Base-by-base conservation (phyloP, 2,888 invertebrate genomes). In the Mythimna ferrago region DNA sequence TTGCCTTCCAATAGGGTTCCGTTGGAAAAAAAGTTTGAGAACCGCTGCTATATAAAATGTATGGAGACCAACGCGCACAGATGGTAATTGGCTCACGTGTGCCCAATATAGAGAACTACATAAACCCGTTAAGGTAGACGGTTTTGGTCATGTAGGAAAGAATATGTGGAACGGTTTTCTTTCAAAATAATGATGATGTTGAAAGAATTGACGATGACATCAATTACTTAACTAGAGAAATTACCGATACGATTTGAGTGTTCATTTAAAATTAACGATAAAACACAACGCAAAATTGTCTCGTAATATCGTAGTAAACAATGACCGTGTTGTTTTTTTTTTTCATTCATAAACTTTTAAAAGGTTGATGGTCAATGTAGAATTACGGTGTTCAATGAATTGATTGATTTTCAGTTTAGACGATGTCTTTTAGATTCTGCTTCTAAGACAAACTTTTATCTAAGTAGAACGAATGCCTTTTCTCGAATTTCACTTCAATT, bases 341-440 rank as follows among this genome's bases (percentile, higher is more conserved):
- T 48, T 48, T 16, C 2, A 16, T 48, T 16, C 2, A 16, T 19
- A 6, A 19, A 16, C 2, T 48, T 48, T 48, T 48, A 19, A 0
- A 16, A 19, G 16, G 48, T 48, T 6, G n/a, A n/a, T n/a, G 48
- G 2, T 48, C 16, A 48, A 14, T 5, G 3, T 26, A 21, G 58
- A 58, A 21, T n/a, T 54, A 44, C 2, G 7, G n/a, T 38, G 9
- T 11, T 26, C 51, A 16, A 5, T 56, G n/a, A 6, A 58, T 73
- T 73, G 73, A 73, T 76, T 66, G 61, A 61, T 58, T 56, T 53
- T 51, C 57, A 32, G 32, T 26, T 26, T 2, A 53, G 14, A 19
- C n/a, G 11, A 58, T 67, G 56, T 35, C 6, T 21, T 32, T 44
- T 16, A 21, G 9, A 51, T 56, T 44, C 57, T 60, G 1, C 14